Base-by-base conservation (phyloP, 2,797 vertebrate species). In the Sardinella longiceps region DNA sequence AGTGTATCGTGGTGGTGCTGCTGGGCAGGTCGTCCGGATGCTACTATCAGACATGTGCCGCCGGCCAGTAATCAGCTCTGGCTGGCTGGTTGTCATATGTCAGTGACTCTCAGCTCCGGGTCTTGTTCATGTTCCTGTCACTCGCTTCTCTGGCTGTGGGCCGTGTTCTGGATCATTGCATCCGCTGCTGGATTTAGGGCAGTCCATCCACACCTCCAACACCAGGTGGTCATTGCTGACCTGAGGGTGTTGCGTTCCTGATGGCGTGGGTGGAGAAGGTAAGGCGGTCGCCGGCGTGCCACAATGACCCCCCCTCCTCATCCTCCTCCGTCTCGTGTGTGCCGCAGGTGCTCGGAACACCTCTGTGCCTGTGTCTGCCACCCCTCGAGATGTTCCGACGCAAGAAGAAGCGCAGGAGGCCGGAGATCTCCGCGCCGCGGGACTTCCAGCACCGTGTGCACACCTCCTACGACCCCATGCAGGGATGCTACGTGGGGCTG, bases 401-500 rank as follows among this genome's bases (percentile, higher is more conserved):
- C 86, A 98, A 96, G 90, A 97, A 96, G 91, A 96, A 95, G 93
- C 96, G 95, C 94, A 96, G 94, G 92, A 93, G 96, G 82, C 94
- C 95, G 0, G 95, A 98, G 91, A 98, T 99, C 91, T 99, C 98
- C 0, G 92, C 95, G 15, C 98, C 98, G 0, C 96, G 91, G 90
- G 96, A 98, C 94, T 98, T 98, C 70, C 95, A 97, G 93, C 97
- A 99, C 87, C 95, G 96, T 0, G 97, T 99, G 80, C 98, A 98
- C 90, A 98, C 97, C 0, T 97, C 96, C 0, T 98, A 96, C 11
- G 96, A 98, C 74, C 90, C 92, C 0, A 92, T 94, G 43, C 94
- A 95, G 10, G 97, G 96, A 51, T 96, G 94, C 83, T 98, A 97
- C 23, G 94, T 98, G 84, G 98, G 97, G 7, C 94, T 98, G 33